These are phyloP conservation scores for Clusia tigrina DNA, from an alignment of 2,888 invertebrate genomes.

Conservation along the genomic window DNA sequence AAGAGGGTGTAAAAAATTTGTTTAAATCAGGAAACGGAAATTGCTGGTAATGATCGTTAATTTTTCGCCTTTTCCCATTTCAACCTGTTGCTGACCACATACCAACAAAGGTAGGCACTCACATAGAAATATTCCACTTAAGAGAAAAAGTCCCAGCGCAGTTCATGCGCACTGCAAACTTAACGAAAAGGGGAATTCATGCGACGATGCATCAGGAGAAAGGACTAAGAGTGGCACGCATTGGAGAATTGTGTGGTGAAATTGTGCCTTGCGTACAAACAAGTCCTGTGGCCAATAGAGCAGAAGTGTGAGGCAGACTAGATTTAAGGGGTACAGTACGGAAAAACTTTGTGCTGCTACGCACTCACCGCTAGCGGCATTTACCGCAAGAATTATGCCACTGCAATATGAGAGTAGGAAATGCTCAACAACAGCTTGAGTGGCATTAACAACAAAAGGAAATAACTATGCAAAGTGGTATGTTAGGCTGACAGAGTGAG, in stretches of 20 bases:
- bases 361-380: conserved; percentile 13
- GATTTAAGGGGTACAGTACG: too few species aligned
- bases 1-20: too few species aligned
- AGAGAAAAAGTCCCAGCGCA: not conserved
- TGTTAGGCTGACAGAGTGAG: too few species aligned
- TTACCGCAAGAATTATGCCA: conserved; percentile 27
- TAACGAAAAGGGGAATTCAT: conserved; percentile 17
- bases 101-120: not conserved
- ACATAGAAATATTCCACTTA: not conserved
- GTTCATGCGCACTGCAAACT: conserved; percentile 9
- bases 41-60: not conserved
- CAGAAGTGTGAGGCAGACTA: too few species aligned
- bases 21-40: too few species aligned
- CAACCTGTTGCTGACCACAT: conserved; percentile 15
- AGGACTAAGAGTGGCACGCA: not conserved
- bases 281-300: too few species aligned
- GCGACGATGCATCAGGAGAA: too few species aligned
- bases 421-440: conserved; percentile 27
- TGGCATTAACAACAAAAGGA: conserved; percentile 21
- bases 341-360: too few species aligned
- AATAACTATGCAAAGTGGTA: conserved; percentile 8
- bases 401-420: conserved; percentile 26
- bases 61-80: not conserved
- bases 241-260: too few species aligned
- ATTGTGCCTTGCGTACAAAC: too few species aligned